Evolutionary conservation across 2,113 vertebrate genomes (phyloP).

Genomic region (Atlantisia rogersi): DNA sequence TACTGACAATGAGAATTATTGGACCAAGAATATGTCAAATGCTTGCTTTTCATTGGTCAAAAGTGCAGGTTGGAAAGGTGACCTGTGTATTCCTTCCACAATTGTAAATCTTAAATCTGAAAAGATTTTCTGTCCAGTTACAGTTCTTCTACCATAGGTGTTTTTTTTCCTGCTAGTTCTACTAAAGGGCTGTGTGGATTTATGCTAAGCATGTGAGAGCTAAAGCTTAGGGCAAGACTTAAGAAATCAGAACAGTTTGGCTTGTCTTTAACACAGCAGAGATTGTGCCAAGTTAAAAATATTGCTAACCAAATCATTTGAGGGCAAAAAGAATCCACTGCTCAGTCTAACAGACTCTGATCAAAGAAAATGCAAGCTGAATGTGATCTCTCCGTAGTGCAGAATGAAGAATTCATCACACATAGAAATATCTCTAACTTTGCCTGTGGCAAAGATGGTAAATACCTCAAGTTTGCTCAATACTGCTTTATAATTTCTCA

Average conservation of each 20-base stretch:
- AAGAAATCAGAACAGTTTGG: background rate
- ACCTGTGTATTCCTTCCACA: background rate
- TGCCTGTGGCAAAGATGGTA: background rate
- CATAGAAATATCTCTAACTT: background rate
- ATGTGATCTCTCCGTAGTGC: background rate
- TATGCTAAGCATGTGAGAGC: background rate
- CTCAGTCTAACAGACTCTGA: background rate
- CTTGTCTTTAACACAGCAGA: background rate
- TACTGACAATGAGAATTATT: background rate
- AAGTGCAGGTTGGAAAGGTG: background rate
- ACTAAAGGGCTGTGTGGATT: background rate
- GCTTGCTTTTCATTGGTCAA: background rate
- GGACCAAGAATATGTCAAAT: background rate
- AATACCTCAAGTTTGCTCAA: background rate
- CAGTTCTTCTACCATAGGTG: rapidly evolving
- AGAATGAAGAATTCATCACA: background rate
- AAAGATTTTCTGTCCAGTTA: background rate
- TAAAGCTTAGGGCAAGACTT: background rate
- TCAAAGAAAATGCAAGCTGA: background rate
- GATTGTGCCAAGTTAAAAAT: background rate
- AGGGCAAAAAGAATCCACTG: background rate
- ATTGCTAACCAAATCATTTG: background rate
- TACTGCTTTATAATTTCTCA: background rate
- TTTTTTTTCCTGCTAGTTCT: background rate
- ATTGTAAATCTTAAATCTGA: background rate